Percentiles rank a stretch among this genome's conserved stretches.
These are phyloP conservation scores for Amphipyra berbera DNA, from an alignment of 2,888 invertebrate genomes.

Conservation along the genomic window DNA sequence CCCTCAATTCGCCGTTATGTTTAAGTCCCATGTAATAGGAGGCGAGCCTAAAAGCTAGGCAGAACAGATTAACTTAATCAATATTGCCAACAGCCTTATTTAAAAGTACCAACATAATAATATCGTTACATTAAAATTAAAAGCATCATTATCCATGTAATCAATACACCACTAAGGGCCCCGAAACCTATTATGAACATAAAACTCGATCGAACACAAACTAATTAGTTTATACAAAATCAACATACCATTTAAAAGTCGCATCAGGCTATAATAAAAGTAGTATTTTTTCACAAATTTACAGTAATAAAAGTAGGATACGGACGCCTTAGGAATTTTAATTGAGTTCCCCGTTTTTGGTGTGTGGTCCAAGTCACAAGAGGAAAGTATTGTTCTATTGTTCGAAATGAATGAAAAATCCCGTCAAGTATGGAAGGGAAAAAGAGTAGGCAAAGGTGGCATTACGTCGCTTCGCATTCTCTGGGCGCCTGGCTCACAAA, in stretches of 20 bases:
- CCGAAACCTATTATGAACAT: slow-evolving; percentile 18
- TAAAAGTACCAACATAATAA: no score
- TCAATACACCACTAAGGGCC: slow-evolving; percentile 6
- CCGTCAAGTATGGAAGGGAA: slow-evolving; percentile 3
- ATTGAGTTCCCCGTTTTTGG: slow-evolving; percentile 76
- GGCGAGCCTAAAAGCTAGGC: no score
- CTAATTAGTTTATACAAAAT: slow-evolving; percentile 61
- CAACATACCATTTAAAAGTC: slow-evolving; percentile 55
- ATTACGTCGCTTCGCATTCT: slow-evolving; percentile 22
- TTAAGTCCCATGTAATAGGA: no score
- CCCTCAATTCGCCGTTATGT: no score
- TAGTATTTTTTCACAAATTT: slow-evolving; percentile 76
- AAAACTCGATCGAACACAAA: slow-evolving; percentile 36
- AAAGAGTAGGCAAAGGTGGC: slow-evolving; percentile 7
- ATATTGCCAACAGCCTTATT: no score
- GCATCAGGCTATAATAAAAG: slow-evolving; percentile 44
- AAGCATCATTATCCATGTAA: neutral
- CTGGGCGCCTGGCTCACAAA: slow-evolving; percentile 3
- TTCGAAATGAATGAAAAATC: slow-evolving; percentile 31
- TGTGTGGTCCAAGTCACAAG: slow-evolving; percentile 51
- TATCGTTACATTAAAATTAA: neutral
- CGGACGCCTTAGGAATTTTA: slow-evolving; percentile 79
- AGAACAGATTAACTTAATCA: no score
- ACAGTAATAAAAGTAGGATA: slow-evolving; percentile 74
- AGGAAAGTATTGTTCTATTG: slow-evolving; percentile 2